Base-by-base conservation (phyloP, 2,888 invertebrate species). In the Synergus japonicus region DNA sequence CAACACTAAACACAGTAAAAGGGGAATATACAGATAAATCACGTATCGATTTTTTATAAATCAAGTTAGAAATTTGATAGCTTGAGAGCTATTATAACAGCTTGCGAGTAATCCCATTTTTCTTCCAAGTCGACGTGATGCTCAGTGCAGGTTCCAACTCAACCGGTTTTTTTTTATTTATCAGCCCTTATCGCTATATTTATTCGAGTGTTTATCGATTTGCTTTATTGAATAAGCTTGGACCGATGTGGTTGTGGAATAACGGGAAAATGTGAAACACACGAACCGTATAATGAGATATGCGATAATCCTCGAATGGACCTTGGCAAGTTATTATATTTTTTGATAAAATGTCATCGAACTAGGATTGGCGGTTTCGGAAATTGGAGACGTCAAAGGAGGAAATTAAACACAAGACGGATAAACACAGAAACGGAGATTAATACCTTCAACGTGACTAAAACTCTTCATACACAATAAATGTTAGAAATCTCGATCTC, bases 351-450 rank as follows among this genome's bases (percentile, higher is more conserved):
- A 29, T 58, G 7, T 76, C 43, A 58, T 76, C 58, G 43, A 60
- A 76, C 41, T 37, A 76, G 54, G 41, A 43, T 58, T 76, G 81
- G 37, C 81, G 83, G 76, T 76, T 0, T 29, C 76, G 83, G 90
- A 90, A 90, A 90, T 90, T 89, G 87, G 86, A 83, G 79, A 84
- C 85, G 89, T 89, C 90, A 87, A 86, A 87, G 85, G 86, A 87
- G 90, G 90, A 90, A 90, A 90, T 90, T 90, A 90, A 90, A 90
- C 87, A 86, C 88, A 89, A 89, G 89, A 88, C 86, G 90, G 89
- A 90, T 90, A 90, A 90, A 90, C 89, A 89, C 81, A 76, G 81
- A 79, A 80, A 83, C 77, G 76, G 86, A 89, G 89, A 90, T 90
- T 90, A 90, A 90, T 90, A 88, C 82, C 80, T 54, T 64, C 7